Base-by-base conservation (phyloP, 2,113 vertebrate species). In the Leucoraja erinaceus region DNA sequence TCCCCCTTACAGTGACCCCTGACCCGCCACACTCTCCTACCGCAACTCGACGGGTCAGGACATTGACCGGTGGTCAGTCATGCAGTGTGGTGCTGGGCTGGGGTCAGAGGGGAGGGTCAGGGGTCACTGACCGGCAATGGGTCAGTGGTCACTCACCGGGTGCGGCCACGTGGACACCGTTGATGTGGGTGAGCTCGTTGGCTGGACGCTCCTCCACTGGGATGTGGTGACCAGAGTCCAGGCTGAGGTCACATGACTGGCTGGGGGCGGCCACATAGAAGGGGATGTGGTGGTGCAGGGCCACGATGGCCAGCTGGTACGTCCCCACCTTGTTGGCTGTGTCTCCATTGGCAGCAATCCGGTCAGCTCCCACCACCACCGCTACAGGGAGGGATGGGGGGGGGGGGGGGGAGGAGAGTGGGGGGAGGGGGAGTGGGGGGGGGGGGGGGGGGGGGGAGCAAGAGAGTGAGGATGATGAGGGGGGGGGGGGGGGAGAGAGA, bases 241-340 rank as follows among this genome's bases (percentile, higher is more conserved):
- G 95, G 38, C 94, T 94, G 92, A 97, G 94, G 95, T 99, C 98
- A 1, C 98, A 99, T 0, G 98, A 98, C 0, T 97, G 97, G 96
- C 97, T 98, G 11, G 98, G 98, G 0, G 98, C 98, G 0, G 98
- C 98, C 95, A 98, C 98, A 0, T 98, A 99, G 95, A 98, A 98
- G 11, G 98, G 98, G 93, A 98, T 95, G 86, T 96, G 95, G 1
- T 98, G 96, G 94, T 98, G 96, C 94, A 95, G 97, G 11, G 98
- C 98, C 0, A 95, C 94, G 0, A 98, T 97, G 76, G 98, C 98
- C 95, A 99, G 95, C 95, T 98, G 97, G 96, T 98, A 98, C 0
- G 98, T 98, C 93, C 98, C 98, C 91, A 99, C 97, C 94, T 99
- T 99, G 95, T 99, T 98, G 93, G 98, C 98, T 0, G 97, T 97